phyloP scores from a whole-genome alignment of 2,797 vertebrate species.

The Pogonophryne albipinna region DNA sequence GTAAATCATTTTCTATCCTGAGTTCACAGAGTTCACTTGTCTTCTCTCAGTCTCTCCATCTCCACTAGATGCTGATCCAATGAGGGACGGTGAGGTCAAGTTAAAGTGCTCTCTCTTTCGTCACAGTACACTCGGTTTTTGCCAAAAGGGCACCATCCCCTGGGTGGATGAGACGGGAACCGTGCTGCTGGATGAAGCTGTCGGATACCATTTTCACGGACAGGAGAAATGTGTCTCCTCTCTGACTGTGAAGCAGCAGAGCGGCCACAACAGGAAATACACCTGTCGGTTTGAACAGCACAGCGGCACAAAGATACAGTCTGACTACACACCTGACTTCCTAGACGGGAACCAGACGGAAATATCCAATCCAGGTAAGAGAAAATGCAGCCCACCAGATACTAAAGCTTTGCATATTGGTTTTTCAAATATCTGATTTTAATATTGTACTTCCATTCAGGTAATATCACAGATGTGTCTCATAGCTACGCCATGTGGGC shows the following conservation, averaged over 20 bases:
- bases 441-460: no score
- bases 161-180: slow-evolving; percentile 34
- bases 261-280: slow-evolving; percentile 13
- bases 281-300: slow-evolving; percentile 20
- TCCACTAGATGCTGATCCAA: not conserved
- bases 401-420: no score
- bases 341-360: not conserved
- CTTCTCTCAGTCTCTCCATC: slow-evolving; percentile 38
- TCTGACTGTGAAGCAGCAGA: slow-evolving; percentile 32
- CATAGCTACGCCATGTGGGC: no score
- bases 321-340: slow-evolving; percentile 24
- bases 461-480: no score
- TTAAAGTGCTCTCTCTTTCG: slow-evolving; percentile 23
- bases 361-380: no score
- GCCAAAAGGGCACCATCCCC: rapidly evolving
- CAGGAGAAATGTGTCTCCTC: not conserved
- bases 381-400: no score
- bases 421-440: no score
- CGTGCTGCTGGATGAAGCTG: not conserved
- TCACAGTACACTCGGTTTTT: rapidly evolving
- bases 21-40: rapidly evolving
- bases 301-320: not conserved
- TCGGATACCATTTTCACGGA: rapidly evolving
- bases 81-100: not conserved
- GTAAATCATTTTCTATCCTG: not conserved